Evolutionary conservation across 2,888 invertebrate genomes (phyloP).

Genomic region (Lordiphosa andalusiaca): DNA sequence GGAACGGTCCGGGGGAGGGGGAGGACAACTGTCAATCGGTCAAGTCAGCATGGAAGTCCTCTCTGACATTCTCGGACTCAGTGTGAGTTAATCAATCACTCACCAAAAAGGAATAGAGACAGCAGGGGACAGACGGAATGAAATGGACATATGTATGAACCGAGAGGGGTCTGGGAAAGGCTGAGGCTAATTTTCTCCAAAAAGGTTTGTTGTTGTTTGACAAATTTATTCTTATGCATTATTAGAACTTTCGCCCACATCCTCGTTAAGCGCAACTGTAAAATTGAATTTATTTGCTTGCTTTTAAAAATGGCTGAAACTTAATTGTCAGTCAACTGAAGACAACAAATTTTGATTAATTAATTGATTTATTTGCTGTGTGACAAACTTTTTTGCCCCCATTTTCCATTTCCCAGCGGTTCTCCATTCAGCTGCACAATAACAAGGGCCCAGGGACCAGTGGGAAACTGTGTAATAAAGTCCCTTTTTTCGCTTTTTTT

Average conservation of each 20-base stretch:
- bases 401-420: not conserved
- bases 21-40: conserved; percentile 25
- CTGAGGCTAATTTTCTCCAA: not conserved
- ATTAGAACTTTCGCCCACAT: too few relatives aligned
- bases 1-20: too few relatives aligned
- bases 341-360: too few relatives aligned
- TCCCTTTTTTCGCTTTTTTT: not conserved
- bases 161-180: not conserved
- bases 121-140: not conserved
- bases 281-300: too few relatives aligned
- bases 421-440: too few relatives aligned
- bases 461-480: not conserved
- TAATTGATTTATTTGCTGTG: too few relatives aligned
- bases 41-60: conserved; percentile 21
- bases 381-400: not conserved
- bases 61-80: conserved; percentile 30
- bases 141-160: not conserved
- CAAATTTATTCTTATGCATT: too few relatives aligned
- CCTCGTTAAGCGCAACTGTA: not conserved
- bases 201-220: too few relatives aligned
- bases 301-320: too few relatives aligned
- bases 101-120: conserved; percentile 33
- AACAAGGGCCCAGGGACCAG: not conserved
- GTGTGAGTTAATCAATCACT: conserved; percentile 49
- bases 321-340: too few relatives aligned